A percentile compares a stretch with the other conserved stretches of the same genome.
phyloP scores from a whole-genome alignment of 2,113 vertebrate genomes.

The Ictalurus furcatus region DNA sequence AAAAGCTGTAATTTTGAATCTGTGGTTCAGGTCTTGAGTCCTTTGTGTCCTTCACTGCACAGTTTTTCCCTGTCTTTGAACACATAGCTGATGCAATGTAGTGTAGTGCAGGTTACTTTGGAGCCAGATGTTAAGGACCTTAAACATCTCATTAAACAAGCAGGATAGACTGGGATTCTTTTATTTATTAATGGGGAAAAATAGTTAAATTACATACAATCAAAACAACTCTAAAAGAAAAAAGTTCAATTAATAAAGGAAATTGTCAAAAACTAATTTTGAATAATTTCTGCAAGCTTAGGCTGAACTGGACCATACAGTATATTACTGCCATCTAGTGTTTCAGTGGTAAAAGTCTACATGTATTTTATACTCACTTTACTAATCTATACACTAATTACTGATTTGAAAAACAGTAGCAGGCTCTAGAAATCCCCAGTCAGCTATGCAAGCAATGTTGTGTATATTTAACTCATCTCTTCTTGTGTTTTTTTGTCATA shows the following conservation, averaged over 20 bases:
- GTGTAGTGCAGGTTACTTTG: background rate
- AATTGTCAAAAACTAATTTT: background rate
- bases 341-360: background rate
- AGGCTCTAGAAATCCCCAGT: background rate
- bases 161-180: background rate
- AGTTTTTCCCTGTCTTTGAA: background rate
- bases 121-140: background rate
- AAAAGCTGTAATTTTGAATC: background rate
- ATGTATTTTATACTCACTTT: background rate
- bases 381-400: background rate
- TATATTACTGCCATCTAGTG: conserved; percentile 53
- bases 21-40: background rate
- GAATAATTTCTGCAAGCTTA: background rate
- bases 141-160: background rate
- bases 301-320: background rate
- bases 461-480: background rate
- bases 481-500: background rate
- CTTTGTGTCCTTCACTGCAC: background rate
- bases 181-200: background rate
- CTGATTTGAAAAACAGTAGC: background rate
- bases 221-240: background rate
- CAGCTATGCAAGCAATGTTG: background rate
- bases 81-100: background rate
- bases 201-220: background rate
- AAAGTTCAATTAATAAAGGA: background rate